Conservation (phyloP, 2,888 invertebrate genomes). For the Drosophila rellima region DNA sequence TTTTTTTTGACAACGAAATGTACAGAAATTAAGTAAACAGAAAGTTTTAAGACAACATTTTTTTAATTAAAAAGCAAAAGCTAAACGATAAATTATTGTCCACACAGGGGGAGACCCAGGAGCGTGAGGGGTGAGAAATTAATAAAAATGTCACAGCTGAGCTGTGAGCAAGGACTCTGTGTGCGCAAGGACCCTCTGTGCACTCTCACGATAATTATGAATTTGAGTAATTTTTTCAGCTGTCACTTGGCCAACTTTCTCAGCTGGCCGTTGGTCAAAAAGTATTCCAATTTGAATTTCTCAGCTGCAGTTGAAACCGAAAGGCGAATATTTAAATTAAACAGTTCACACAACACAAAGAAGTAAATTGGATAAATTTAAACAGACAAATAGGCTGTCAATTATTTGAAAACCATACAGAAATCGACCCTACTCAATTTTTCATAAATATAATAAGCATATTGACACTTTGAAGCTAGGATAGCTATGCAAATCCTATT, state of each 20-base stretch:
- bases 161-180: slow-evolving; percentile 27
- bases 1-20: not conserved
- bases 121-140: slow-evolving; percentile 6
- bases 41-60: slow-evolving; percentile 15
- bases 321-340: not conserved
- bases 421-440: slow-evolving; percentile 10
- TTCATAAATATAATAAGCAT: not conserved
- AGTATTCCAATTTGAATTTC: not conserved
- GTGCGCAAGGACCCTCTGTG: slow-evolving; percentile 23
- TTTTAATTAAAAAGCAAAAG: slow-evolving; percentile 53
- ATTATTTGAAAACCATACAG: not conserved
- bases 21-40: not conserved
- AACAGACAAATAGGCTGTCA: slow-evolving; percentile 16
- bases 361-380: not conserved
- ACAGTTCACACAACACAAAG: not conserved
- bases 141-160: slow-evolving; percentile 30
- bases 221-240: slow-evolving; percentile 29
- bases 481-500: not conserved
- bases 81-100: slow-evolving; percentile 36
- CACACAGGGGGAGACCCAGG: slow-evolving; percentile 3
- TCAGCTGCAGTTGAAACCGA: not conserved
- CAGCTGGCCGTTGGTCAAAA: not conserved
- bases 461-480: not conserved
- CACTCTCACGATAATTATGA: slow-evolving; percentile 57
- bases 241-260: slow-evolving; percentile 20